These are phyloP conservation scores for Phytoseiulus persimilis DNA, from an alignment of 2,888 invertebrate genomes.

Conservation along the genomic window DNA sequence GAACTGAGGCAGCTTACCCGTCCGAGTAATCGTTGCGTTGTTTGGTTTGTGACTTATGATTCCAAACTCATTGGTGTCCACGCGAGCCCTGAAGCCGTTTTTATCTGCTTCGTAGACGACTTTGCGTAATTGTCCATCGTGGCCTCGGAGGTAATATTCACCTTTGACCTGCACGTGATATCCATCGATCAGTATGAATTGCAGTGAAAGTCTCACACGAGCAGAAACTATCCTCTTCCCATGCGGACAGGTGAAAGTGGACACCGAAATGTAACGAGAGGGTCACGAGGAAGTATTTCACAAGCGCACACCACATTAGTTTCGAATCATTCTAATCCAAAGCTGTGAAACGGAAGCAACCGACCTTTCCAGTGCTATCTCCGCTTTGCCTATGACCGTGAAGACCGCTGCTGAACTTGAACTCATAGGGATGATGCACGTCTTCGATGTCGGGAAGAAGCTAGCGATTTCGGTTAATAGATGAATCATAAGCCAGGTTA, in stretches of 20 bases:
- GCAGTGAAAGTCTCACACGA: too few species aligned
- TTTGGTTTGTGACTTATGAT: slow-evolving; percentile 20
- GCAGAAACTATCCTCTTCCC: too few species aligned
- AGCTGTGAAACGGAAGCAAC: not conserved
- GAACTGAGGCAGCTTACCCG: not conserved
- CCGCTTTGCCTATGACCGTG: slow-evolving; percentile 21
- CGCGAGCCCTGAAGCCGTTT: slow-evolving; percentile 16
- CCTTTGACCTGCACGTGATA: not conserved
- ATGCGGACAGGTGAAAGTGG: too few species aligned
- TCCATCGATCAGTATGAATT: not conserved
- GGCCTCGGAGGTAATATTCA: slow-evolving; percentile 33
- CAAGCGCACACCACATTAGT: not conserved
- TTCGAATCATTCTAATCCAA: not conserved
- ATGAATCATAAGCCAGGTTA: not conserved
- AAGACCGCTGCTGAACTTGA: slow-evolving; percentile 13
- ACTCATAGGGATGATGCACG: slow-evolving; percentile 22
- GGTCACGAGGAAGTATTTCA: not conserved
- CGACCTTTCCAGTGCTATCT: slow-evolving; percentile 16
- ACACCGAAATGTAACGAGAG: too few species aligned
- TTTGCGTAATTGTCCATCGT: slow-evolving; percentile 26
- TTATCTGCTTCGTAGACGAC: slow-evolving; percentile 27
- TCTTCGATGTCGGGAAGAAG: not conserved
- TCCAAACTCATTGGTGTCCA: slow-evolving; percentile 8
- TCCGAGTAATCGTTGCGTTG: not conserved
- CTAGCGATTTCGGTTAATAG: not conserved